Base-by-base conservation (phyloP, 2,113 vertebrate genomes). In the Solenodon paradoxus region DNA sequence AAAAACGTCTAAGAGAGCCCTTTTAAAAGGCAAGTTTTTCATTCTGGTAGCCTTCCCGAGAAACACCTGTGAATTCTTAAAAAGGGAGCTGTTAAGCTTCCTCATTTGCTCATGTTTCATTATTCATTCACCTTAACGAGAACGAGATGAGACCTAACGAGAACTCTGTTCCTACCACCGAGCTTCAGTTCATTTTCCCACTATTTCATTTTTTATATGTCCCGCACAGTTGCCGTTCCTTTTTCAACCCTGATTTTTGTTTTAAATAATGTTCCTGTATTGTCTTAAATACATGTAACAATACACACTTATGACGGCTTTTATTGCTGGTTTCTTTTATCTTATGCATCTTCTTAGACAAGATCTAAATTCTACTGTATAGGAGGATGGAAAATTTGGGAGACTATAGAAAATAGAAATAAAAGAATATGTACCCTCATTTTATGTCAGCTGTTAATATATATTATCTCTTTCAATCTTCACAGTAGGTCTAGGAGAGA, bases 51-150 rank as follows among this genome's bases (percentile, higher is more conserved):
- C 66, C 20, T 79, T 81, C 26, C 17, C 10, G 42, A 74, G 7
- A 91, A 83, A 87, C 15, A 86, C 16, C 38, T 61, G 19, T 87
- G 51, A 55, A 66, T 83, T 95, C 47, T 80, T 80, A 16, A 74
- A 78, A 87, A 64, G 28, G 69, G 81, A 95, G 4, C 13, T 40
- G 79, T 85, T 72, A 84, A 80, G 42, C 0, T 12, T 40, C 0
- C 68, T 90, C 20, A 93, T 28, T 88, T 92, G 61, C 20, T 90
- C 1, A 2, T 66, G 78, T 84, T 93, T 90, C 66, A 77, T 88
- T 95, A 59, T 93, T 93, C 40, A 72, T 89, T 95, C 51, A 69
- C 28, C 84, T 94, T 78, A 57, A 64, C 97, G 59, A 84, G 38
- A 87, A 28, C 28, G 64, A 72, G 20, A 61, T 15, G n/a, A 86